Evolutionary conservation across 2,888 invertebrate genomes (phyloP).

Genomic region (Diloba caeruleocephala): DNA sequence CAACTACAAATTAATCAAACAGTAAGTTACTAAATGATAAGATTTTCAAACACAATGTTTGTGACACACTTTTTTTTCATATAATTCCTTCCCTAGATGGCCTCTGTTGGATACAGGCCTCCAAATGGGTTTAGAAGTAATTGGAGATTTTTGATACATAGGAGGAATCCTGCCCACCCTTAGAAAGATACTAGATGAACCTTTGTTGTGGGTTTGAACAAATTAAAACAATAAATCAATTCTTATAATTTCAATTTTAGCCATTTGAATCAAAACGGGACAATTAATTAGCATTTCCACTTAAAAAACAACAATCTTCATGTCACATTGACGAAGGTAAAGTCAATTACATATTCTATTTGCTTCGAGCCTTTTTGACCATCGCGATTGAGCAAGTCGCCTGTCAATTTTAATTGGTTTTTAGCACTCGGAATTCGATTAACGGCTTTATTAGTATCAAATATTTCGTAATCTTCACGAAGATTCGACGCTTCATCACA

Average conservation of each 20-base stretch:
- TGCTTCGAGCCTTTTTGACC: constrained; percentile 67
- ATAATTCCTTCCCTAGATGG: no score
- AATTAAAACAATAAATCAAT: constrained; percentile 44
- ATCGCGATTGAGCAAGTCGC: constrained; percentile 69
- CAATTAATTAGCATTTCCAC: constrained; percentile 59
- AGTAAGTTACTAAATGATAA: no score
- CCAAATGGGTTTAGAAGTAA: no score
- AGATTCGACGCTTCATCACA: constrained; percentile 51
- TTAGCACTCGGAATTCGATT: constrained; percentile 66
- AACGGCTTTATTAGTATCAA: constrained; percentile 52
- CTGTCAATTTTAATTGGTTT: constrained; percentile 80
- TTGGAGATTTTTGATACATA: no score
- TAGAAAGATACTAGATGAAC: no score
- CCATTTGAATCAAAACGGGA: constrained; percentile 40
- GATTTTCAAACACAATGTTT: no score
- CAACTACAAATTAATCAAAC: no score
- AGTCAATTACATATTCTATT: constrained; percentile 73
- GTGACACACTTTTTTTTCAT: no score
- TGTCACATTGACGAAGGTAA: constrained; percentile 70
- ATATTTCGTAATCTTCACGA: constrained; percentile 45
- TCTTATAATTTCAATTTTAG: no score
- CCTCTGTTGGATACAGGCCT: no score
- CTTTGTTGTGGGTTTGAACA: no score
- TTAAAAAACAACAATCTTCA: constrained; percentile 65
- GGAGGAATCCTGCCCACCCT: no score